Evolutionary conservation across 92 coral and sea anemone genomes (phyloP).

Genomic region (Phymanthus crucifer): DNA sequence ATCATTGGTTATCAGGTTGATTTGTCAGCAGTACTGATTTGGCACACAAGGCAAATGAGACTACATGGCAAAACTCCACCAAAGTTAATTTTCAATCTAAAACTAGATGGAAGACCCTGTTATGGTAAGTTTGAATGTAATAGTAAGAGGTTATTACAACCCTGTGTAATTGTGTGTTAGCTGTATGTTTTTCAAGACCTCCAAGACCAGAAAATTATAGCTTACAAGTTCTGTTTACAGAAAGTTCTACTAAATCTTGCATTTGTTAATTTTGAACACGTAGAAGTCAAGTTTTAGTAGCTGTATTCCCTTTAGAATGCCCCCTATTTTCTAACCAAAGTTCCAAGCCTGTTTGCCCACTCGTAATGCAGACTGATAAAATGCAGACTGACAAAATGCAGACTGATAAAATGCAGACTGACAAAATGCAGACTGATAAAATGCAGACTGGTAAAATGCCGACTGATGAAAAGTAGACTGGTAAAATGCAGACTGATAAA

Average conservation of each 20-base stretch:
- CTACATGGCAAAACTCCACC: conserved; percentile 8
- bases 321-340: conserved; percentile 11
- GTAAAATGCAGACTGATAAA: too few relatives aligned
- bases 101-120: conserved; percentile 11
- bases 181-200: not conserved
- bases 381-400: too few relatives aligned
- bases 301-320: not conserved
- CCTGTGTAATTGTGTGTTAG: not conserved
- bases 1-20: conserved; percentile 15
- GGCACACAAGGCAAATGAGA: conserved; percentile 12
- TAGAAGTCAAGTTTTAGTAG: conserved; percentile 3
- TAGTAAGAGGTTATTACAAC: not conserved
- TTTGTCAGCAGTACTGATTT: conserved; percentile 4
- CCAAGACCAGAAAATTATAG: not conserved
- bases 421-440: too few relatives aligned
- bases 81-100: not conserved
- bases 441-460: too few relatives aligned
- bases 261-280: conserved; percentile 1
- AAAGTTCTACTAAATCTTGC: not conserved
- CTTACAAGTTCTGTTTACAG: not conserved
- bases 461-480: too few relatives aligned
- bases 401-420: too few relatives aligned
- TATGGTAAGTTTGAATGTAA: not conserved
- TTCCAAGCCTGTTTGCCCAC: conserved; percentile 6
- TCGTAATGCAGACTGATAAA: not conserved